A percentile compares a stretch with the other conserved stretches of the same genome.
phyloP scores from a whole-genome alignment of 92 coral and sea anemone genomes.

The Micromussa lordhowensis region DNA sequence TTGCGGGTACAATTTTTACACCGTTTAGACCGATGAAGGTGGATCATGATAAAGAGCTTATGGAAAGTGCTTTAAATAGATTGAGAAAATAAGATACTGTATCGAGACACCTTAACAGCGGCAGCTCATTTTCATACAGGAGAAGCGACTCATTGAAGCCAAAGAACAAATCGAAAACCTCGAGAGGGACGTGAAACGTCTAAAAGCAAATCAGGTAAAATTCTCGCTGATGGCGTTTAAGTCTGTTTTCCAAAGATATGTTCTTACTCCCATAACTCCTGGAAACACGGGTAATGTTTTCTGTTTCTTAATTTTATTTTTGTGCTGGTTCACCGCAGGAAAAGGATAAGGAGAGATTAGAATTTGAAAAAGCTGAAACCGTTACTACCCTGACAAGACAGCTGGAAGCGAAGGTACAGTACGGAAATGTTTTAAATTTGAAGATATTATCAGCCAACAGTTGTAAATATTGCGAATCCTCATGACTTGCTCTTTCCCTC shows the following conservation, averaged over 20 bases:
- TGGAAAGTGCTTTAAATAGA: no score
- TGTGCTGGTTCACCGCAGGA: constrained; percentile 16
- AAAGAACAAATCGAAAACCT: constrained; percentile 35
- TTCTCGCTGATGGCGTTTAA: neutral
- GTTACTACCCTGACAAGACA: constrained; percentile 43
- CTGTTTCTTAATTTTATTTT: neutral
- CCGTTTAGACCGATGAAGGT: no score
- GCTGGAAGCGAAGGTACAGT: constrained; percentile 46
- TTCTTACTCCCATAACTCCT: neutral
- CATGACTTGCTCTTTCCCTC: neutral
- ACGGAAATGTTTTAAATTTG: neutral
- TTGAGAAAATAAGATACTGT: no score
- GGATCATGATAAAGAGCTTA: no score
- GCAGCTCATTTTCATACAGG: constrained; percentile 14
- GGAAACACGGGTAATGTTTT: neutral
- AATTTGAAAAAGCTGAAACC: constrained; percentile 35
- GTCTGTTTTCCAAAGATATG: neutral
- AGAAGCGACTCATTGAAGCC: constrained; percentile 26
- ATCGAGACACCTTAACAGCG: neutral
- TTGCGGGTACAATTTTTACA: no score
- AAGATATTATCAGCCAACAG: neutral
- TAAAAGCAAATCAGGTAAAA: constrained; percentile 35
- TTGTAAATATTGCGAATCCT: neutral
- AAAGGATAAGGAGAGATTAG: constrained; percentile 13
- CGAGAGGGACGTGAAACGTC: constrained; percentile 19